Conservation (phyloP, 1,140 invertebrate genomes). For the Melipona quadrifasciata region DNA sequence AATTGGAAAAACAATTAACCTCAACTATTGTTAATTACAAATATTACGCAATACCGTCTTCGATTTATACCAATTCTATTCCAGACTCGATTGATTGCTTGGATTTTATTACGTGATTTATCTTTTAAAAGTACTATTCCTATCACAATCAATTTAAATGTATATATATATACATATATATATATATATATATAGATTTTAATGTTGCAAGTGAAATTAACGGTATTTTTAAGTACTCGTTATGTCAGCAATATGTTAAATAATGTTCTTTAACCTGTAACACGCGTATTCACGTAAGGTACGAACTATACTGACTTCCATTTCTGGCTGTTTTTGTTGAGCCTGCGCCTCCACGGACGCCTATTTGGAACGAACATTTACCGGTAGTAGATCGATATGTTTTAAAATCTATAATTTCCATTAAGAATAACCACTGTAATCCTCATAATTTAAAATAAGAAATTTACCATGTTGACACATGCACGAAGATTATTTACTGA, state of each 20-base stretch:
- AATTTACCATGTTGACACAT: background rate
- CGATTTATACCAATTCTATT: background rate
- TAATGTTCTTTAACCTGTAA: background rate
- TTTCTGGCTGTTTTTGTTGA: slow-evolving; percentile 27
- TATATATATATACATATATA: too few relatives aligned
- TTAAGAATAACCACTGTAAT: background rate
- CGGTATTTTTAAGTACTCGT: background rate
- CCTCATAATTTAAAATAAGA: background rate
- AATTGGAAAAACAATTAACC: background rate
- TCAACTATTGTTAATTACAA: background rate
- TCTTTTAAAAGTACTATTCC: background rate
- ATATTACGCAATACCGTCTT: background rate
- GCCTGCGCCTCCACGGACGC: slow-evolving; percentile 36
- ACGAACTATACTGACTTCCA: slow-evolving; percentile 27
- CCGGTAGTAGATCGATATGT: slow-evolving; percentile 39
- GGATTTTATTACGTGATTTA: background rate
- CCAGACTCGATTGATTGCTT: too few relatives aligned
- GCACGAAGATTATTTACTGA: background rate
- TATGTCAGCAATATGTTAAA: too few relatives aligned
- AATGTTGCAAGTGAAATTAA: background rate
- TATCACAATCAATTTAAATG: background rate
- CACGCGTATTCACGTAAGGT: background rate
- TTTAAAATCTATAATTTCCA: background rate
- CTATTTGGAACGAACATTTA: slow-evolving; percentile 30
- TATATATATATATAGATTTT: too few relatives aligned